Conservation (phyloP, 1,140 invertebrate genomes). For the Protaetia brevitarsis region DNA sequence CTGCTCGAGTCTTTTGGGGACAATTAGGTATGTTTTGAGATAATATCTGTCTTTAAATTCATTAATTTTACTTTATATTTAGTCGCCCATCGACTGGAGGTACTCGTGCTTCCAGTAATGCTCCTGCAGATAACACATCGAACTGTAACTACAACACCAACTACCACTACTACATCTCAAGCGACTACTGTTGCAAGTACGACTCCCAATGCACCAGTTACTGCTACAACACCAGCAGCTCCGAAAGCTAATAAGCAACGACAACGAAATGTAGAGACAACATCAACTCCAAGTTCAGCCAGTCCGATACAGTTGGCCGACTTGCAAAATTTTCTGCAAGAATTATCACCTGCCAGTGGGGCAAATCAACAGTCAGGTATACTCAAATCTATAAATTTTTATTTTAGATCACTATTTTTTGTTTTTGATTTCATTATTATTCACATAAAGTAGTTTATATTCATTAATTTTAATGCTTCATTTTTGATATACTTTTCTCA, state of each 20-base stretch:
- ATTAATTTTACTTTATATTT: background rate
- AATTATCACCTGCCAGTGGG: constrained; percentile 48
- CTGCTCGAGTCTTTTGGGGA: constrained; percentile 72
- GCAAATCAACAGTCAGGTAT: constrained; percentile 42
- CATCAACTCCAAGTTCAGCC: constrained; percentile 28
- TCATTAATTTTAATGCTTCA: no score
- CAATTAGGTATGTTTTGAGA: constrained; percentile 65
- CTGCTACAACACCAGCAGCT: constrained; percentile 43
- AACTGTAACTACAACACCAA: constrained; percentile 46
- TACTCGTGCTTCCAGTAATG: constrained; percentile 46
- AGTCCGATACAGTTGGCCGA: constrained; percentile 79
- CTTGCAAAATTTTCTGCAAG: constrained; percentile 86
- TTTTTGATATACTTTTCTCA: no score
- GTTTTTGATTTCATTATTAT: no score
- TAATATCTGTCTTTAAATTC: constrained; percentile 6
- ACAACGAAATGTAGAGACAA: constrained; percentile 32
- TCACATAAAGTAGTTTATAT: no score
- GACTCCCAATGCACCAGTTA: constrained; percentile 43
- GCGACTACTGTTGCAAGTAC: constrained; percentile 47
- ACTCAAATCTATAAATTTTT: background rate
- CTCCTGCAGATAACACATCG: constrained; percentile 53
- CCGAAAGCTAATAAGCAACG: constrained; percentile 44
- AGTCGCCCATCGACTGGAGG: constrained; percentile 50
- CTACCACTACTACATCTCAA: constrained; percentile 37
- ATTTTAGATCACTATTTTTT: no score